Conservation (phyloP, 1,140 invertebrate species). For the Portunus trituberculatus region DNA sequence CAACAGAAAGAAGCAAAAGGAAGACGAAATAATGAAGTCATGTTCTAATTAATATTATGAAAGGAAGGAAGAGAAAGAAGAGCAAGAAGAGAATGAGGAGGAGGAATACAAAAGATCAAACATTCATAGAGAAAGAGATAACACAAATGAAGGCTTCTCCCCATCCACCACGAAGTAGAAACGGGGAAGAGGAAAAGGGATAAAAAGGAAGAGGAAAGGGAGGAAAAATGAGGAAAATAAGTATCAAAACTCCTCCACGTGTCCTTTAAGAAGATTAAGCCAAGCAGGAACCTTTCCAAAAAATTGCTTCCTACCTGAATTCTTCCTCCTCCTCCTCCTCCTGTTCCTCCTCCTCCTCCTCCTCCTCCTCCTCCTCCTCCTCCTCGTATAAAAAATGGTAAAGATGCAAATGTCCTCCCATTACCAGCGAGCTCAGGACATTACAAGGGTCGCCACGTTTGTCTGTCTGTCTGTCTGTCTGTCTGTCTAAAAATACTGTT, state of each 20-base stretch:
- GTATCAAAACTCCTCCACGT: neutral
- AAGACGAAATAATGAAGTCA: too few species aligned
- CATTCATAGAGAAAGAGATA: too few species aligned
- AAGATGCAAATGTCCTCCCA: neutral
- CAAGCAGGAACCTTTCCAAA: neutral
- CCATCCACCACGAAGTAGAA: too few species aligned
- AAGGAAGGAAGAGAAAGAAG: too few species aligned
- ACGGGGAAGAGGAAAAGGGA: too few species aligned
- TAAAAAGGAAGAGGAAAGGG: neutral
- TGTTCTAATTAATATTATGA: too few species aligned
- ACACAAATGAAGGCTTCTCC: too few species aligned
- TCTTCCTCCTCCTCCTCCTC: neutral
- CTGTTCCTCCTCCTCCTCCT: neutral
- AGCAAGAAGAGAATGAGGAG: too few species aligned
- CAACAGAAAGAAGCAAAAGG: neutral
- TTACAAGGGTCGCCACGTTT: neutral
- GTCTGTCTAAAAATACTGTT: neutral
- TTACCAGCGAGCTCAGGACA: neutral
- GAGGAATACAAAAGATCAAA: too few species aligned
- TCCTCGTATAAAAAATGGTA: neutral
- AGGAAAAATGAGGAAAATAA: neutral
- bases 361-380: neutral
- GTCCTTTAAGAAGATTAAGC: neutral
- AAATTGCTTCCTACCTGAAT: neutral
- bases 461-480: neutral